Base-by-base conservation (phyloP, 1,140 invertebrate species). In the Leptinotarsa defecta region DNA sequence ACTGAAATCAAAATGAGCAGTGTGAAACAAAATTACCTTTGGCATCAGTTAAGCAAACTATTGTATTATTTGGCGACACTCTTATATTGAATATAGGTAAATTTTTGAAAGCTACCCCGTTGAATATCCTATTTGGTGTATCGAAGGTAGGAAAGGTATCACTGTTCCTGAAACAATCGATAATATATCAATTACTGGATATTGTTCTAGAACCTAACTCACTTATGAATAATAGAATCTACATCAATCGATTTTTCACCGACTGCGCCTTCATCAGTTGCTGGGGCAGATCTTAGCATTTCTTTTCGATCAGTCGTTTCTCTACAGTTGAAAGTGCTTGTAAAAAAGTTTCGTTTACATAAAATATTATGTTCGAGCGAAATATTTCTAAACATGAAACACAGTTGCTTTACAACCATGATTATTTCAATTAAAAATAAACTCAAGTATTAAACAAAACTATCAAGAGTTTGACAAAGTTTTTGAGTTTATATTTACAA, bases 41-140 rank as follows among this genome's bases (percentile, higher is more conserved):
- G 72, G 85, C 76, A 87, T 95, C 90, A 3, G 92, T 92, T 13
- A 96, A 76, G 48, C 88, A 87, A 73, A 98, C 88, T 67, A 96
- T 92, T 17, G 96, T 97, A 85, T 98, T 98, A 86, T 98, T 98
- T 74, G 88, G 88, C 15, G 91, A 91, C 13, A 93, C 90, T 82
- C 92, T 91, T 48, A 98, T 92, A 84, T 96, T 92, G 76, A 92
- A 89, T 75, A 98, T 91, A 1, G 94, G 95, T 48, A 97, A 82
- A 19, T 95, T 89, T 83, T 92, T 91, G 85, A 92, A 98, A 15
- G 90, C 89, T 0, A 92, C 85, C 13, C 94, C 94, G 84, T 94
- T 88, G 84, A 95, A 94, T n/a, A 96, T 77, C 81, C 87, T 87
- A 76, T 92, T 89, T 68, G 92, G 90, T 1, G 94, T 93, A 76